These are phyloP conservation scores for Calameuta filiformis DNA, from an alignment of 2,888 invertebrate species.

Conservation along the genomic window DNA sequence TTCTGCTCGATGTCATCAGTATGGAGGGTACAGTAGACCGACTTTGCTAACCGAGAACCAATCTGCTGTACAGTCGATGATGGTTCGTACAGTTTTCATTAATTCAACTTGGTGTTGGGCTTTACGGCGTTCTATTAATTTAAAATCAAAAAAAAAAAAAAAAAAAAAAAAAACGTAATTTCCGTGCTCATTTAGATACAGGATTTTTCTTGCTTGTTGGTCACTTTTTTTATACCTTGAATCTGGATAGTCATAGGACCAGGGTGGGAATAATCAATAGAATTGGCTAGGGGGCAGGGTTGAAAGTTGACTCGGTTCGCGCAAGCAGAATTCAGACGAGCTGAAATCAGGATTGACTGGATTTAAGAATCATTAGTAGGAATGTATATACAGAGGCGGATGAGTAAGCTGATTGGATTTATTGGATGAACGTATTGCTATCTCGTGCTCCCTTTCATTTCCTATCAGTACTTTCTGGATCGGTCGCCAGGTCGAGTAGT, in stretches of 20 bases:
- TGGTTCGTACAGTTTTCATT: background rate
- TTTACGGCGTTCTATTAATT: background rate
- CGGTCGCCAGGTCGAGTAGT: background rate
- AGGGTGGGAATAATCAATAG: background rate
- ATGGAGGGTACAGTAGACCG: background rate
- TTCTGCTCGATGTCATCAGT: conserved; percentile 32
- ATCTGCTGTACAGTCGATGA: background rate
- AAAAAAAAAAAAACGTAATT: background rate
- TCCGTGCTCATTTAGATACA: background rate
- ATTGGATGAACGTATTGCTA: conserved; percentile 52
- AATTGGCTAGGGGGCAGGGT: background rate
- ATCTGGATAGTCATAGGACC: no score
- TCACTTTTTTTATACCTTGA: background rate
- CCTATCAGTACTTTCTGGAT: conserved; percentile 1
- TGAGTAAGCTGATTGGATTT: conserved; percentile 60
- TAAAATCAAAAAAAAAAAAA: background rate
- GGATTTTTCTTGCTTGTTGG: background rate
- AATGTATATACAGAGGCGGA: conserved; percentile 44
- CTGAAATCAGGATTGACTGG: conserved; percentile 33
- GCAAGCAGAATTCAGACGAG: background rate
- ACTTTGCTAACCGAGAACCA: background rate
- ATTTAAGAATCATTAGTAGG: conserved; percentile 50
- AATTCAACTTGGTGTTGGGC: background rate
- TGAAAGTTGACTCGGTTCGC: background rate
- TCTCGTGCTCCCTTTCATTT: conserved; percentile 21